Evolutionary conservation across 2,113 vertebrate species (phyloP), one percentile per base, ranked within the genome.

Genomic region (Nothoprocta pentlandii): DNA sequence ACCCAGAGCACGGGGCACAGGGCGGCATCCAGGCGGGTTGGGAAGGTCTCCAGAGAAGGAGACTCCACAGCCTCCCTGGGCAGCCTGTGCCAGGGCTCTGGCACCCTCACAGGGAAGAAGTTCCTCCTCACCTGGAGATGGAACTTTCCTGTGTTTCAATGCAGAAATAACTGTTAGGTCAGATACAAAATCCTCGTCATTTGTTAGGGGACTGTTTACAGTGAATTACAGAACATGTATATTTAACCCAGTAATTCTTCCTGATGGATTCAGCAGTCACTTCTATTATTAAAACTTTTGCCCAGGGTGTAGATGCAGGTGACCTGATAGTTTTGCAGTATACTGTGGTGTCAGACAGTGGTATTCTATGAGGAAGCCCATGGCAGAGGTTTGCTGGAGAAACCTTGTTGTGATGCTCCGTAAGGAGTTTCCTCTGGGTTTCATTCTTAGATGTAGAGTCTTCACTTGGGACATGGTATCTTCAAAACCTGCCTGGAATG

Each of bases 171-270:
- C 83, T 92, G 49, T 25, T 85, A 61, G 15, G 54, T 92, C 68
- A 85, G 51, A 70, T 88, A 53, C 42, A 69, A 91, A 94, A 82
- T 66, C 69, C 56, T 87, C 51, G 32, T 93, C 3, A 51, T 86
- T 92, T 94, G 36, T 92, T 74, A 49, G 56, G 36, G 13, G 73
- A 14, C 59, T 67, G 42, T 78, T 89, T 51, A 21, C 42, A 80
- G 68, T 63, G 67, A 77, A 59, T 87, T 87, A 67, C 46, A 92
- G 92, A 71, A 85, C 62, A 2, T 67, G 39, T 92, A 25, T 19
- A 19, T 23, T 85, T 80, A 56, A 36, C 56, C 69, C 21, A 54
- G 8, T 10, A 47, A 85, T 91, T 87, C 76, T 66, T 89, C 42
- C 42, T 82, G 42, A 67, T 63, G 44, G 41, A 71, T 82, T 87